These are phyloP conservation scores for Chelon labrosus DNA, from an alignment of 2,797 vertebrate genomes.

Conservation along the genomic window DNA sequence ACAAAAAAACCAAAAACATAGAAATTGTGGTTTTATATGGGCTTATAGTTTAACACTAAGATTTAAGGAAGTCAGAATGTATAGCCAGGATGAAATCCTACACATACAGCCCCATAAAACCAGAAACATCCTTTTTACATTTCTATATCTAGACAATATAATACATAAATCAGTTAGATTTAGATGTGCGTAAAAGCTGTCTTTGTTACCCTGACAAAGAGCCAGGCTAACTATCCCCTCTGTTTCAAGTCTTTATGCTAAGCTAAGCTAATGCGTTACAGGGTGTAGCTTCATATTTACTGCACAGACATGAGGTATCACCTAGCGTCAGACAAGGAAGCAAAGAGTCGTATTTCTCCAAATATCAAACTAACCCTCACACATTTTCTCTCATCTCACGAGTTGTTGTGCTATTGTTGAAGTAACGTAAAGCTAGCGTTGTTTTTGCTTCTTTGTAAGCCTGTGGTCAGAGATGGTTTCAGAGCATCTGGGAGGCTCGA, in stretches of 20 bases:
- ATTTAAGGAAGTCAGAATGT: neutral
- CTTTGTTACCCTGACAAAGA: too few relatives aligned
- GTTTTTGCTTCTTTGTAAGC: constrained; percentile 52
- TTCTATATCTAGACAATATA: neutral
- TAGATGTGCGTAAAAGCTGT: too few relatives aligned
- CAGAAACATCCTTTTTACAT: neutral
- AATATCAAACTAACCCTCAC: neutral
- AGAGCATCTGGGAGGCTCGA: constrained; percentile 21
- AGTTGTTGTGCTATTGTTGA: constrained; percentile 39
- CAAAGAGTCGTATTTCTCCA: neutral
- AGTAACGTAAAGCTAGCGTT: constrained; percentile 39
- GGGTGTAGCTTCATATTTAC: neutral
- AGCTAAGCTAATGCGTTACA: neutral
- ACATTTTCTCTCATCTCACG: constrained; percentile 10
- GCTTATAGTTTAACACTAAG: too few relatives aligned
- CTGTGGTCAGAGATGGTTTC: constrained; percentile 17
- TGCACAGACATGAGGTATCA: neutral
- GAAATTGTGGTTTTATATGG: neutral
- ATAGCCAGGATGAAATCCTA: neutral
- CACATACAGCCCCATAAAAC: neutral
- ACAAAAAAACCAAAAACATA: neutral
- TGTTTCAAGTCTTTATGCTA: constrained; percentile 3
- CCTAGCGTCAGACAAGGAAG: neutral
- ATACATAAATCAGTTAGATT: neutral
- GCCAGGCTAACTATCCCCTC: neutral